Evolutionary conservation across 2,797 vertebrate genomes (phyloP), one percentile per base, ranked within the genome.

Genomic region (Chaunax sp.): DNA sequence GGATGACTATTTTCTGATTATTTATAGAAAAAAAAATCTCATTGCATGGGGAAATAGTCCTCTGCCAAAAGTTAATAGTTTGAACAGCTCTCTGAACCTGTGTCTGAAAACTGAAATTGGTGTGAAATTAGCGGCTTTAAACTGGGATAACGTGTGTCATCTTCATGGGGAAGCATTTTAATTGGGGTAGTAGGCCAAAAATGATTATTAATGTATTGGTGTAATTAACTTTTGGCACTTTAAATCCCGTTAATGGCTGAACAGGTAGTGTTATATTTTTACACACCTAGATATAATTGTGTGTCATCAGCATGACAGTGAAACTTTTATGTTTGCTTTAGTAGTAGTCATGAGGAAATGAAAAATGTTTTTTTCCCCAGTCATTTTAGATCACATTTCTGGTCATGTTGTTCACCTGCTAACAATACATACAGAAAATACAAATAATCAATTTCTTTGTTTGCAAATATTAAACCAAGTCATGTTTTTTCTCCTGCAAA

Each of bases 71-170:
- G 66, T 58, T 25, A 70, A 64, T 43, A 68, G 52, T 58, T 54
- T 77, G 30, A 75, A 57, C 57, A 60, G 38, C 54, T 72, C 72
- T 70, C 43, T 80, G 64, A 72, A 77, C 64, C 69, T 63, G 33
- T 37, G 61, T 37, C 63, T 64, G 60, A 73, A 78, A 49, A 46
- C 25, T 43, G 25, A 82, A 70, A 76, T 82, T 33, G 51, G 60
- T 58, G 69, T 80, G 64, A 77, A 81, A 83, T 68, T 46, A 51
- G 59, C 49, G 33, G 28, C 49, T 80, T 70, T 72, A 49, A 18
- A 63, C 50, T 54, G 23, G 20, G 26, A 64, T 38, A 74, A 41
- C 62, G 47, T 56, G 22, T 66, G 43, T 68, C 62, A 69, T 76
- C 63, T 55, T 70, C 52, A 56, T 43, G 43, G 19, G 51, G 63